phyloP scores from a whole-genome alignment of 35 echinoderm and acorn worm species.

The Eucidaris tribuloides region DNA sequence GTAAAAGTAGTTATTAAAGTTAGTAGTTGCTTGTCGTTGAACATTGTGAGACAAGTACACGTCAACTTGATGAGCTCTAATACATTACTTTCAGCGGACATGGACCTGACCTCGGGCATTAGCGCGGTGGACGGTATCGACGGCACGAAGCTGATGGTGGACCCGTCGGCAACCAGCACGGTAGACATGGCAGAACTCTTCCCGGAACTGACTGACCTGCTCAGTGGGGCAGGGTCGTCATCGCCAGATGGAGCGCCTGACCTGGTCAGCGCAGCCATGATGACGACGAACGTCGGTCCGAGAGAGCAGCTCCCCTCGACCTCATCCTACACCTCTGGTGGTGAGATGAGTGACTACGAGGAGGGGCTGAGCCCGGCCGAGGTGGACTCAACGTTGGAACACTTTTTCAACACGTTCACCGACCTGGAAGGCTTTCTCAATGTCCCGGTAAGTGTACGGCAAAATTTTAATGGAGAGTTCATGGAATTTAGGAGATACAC shows the following conservation, averaged over 20 bases:
- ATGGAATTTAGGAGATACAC: no score
- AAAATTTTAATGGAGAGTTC: not conserved
- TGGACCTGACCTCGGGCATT: conserved; percentile 45
- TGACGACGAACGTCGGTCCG: not conserved
- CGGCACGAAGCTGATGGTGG: conserved; percentile 28
- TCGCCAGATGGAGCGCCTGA: not conserved
- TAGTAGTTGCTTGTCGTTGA: not conserved
- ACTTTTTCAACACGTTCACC: conserved; percentile 67
- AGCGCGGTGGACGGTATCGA: conserved; percentile 28
- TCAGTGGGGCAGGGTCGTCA: not conserved
- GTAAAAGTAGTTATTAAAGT: not conserved
- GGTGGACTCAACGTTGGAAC: conserved; percentile 41
- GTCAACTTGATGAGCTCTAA: not conserved
- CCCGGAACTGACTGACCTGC: conserved; percentile 40
- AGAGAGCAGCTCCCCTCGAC: conserved; percentile 18
- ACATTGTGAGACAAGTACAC: not conserved
- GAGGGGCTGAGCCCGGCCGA: conserved; percentile 52
- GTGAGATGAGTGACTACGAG: conserved; percentile 37
- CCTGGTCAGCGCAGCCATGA: not conserved
- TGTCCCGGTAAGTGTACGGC: conserved; percentile 6
- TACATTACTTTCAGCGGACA: not conserved
- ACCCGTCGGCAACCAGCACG: conserved; percentile 35
- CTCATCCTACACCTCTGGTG: not conserved
- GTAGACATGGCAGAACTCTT: conserved; percentile 47
- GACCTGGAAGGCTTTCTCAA: conserved; percentile 41